A percentile compares a stretch with the other conserved stretches of the same genome.
Conservation (phyloP, 2,888 invertebrate genomes). For the Eurytoma adleriae region DNA sequence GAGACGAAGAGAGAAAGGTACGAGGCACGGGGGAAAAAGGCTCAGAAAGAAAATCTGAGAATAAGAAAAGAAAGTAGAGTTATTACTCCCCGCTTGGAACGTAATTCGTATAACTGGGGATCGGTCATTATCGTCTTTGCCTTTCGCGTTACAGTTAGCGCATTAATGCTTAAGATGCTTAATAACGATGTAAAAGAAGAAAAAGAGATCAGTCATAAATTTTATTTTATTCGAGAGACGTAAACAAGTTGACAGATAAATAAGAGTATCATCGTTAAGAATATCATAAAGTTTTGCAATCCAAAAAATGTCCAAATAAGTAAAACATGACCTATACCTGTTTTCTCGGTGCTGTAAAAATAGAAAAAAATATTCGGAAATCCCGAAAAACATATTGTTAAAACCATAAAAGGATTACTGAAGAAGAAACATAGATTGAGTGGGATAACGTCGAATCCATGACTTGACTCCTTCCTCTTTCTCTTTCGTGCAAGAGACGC, state of each 20-base stretch:
- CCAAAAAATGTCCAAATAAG: no score
- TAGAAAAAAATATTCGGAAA: not conserved
- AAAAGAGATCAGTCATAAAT: not conserved
- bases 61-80: constrained; percentile 47
- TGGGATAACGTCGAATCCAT: constrained; percentile 27
- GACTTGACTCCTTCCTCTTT: not conserved
- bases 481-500: not conserved
- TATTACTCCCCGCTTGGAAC: constrained; percentile 47
- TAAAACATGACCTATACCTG: no score
- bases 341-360: no score
- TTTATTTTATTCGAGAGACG: no score
- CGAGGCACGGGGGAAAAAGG: not conserved
- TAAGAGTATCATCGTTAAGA: no score
- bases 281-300: no score
- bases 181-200: not conserved
- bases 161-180: constrained; percentile 33
- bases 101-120: constrained; percentile 38
- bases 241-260: no score
- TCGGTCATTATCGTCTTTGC: constrained; percentile 39
- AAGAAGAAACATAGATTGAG: constrained; percentile 8
- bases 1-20: not conserved
- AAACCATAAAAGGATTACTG: constrained; percentile 16
- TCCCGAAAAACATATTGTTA: constrained; percentile 13
- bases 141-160: not conserved
- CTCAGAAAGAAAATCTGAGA: constrained; percentile 35